A percentile compares a stretch with the other conserved stretches of the same genome.
These are phyloP conservation scores for Drosophila lowei DNA, from an alignment of 1,140 invertebrate species.

Conservation along the genomic window DNA sequence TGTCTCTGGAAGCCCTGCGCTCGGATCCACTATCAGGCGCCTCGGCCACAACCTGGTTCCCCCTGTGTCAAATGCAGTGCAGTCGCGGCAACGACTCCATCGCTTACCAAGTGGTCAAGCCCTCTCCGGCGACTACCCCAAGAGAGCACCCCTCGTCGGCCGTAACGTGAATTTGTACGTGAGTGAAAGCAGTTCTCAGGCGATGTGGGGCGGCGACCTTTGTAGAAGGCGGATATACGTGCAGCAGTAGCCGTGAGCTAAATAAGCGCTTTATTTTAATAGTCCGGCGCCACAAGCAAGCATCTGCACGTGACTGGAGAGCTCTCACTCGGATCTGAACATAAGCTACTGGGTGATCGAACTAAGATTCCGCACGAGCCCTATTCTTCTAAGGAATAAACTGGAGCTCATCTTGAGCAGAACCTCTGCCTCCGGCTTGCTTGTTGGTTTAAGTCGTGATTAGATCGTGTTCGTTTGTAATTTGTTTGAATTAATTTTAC, in stretches of 20 bases:
- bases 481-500: constrained; percentile 30
- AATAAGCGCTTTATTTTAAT: constrained; percentile 48
- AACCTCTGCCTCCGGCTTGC: constrained; percentile 7
- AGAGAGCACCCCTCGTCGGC: not conserved
- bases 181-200: constrained; percentile 7
- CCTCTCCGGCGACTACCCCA: constrained; percentile 2
- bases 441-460: constrained; percentile 1
- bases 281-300: constrained; percentile 10
- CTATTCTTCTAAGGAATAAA: constrained; percentile 40
- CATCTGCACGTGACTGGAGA: constrained; percentile 37
- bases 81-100: constrained; percentile 83
- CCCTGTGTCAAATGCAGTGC: constrained; percentile 89
- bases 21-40: constrained; percentile 84
- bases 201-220: constrained; percentile 2
- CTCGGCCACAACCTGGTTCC: constrained; percentile 89
- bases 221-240: constrained; percentile 22
- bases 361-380: constrained; percentile 52
- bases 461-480: constrained; percentile 29
- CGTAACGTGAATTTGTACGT: not conserved
- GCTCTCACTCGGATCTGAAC: constrained; percentile 70
- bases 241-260: constrained; percentile 37
- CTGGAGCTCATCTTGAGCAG: constrained; percentile 47
- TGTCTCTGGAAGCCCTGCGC: constrained; percentile 89
- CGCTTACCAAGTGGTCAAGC: constrained; percentile 84
- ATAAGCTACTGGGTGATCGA: constrained; percentile 80